Evolutionary conservation across 1,140 invertebrate species (phyloP), one percentile per base, ranked within the genome.

Genomic region (Bombus impatiens): DNA sequence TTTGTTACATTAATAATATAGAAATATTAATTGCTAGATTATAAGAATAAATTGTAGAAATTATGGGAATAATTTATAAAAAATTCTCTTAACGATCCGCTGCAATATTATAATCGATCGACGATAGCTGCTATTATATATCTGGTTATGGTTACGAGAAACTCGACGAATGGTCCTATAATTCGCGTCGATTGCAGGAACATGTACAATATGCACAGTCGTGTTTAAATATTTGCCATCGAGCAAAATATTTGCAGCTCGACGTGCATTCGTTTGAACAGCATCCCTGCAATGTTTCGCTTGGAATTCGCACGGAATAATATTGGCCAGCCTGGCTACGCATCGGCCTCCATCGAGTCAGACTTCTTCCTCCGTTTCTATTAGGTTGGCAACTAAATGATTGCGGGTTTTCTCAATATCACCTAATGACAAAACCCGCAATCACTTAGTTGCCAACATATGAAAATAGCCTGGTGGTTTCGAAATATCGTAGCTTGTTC

Each of bases 221-320:
- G 32, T 6, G 53, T 77, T 57, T 57, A 77, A 77, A 77, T 77
- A 77, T 77, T 77, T 77, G 35, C 25, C 25, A 28, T 22, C 5
- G 22, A 5, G 75, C 25, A 13, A 77, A 57, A 59, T 37, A 57
- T 77, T 77, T 57, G 47, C 32, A 28, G 28, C 28, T 44, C 28
- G 72, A 15, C 42, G n/a, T 8, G 42, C 53, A 59, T 57, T 77
- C n/a, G 53, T 77, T 77, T 59, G 57, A 37, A 37, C 32, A 37
- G 57, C 22, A 4, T 18, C 40, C 8, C 47, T 32, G 18, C 3
- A 75, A 25, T 13, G 71, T 25, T 74, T 68, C 70, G 37, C 12
- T 9, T 13, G 12, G 37, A 71, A 71, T 71, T 42, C 13, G 12
- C 0, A 25, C 15, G 37, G 32, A 10, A 62, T 71, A 40, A 71